Evolutionary conservation across 2,888 invertebrate genomes (phyloP), one percentile per base, ranked within the genome.

Genomic region (Tortricodes alternella): DNA sequence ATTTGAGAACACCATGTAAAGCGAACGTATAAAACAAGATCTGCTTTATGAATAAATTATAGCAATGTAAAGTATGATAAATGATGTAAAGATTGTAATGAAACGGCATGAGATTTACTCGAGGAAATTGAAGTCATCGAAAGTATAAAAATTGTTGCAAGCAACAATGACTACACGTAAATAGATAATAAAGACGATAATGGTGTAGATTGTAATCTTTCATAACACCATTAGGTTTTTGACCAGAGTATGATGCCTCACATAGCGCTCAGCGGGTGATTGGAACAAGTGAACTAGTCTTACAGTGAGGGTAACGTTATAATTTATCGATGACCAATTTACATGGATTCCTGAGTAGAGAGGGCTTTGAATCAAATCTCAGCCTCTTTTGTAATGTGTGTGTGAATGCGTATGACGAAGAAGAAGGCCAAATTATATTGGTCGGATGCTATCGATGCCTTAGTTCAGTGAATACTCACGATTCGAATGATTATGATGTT

Each of bases 61-160:
- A 73, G 83, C 83, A 84, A 83, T 87, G 86, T 88, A 85, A 88
- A 88, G 80, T 88, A 88, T 90, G 89, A 90, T 89, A 85, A 89
- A 90, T 79, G 88, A 87, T 86, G 81, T 85, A 79, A 80, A 79
- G 76, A 80, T 83, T 78, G 82, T 88, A 89, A 89, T 88, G 85
- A 82, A 86, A 84, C 82, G 77, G 78, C 78, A 78, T 80, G 82
- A 77, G 78, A 74, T 72, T 72, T 80, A 85, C 81, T 81, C 70
- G 71, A 68, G 67, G 71, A 68, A 68, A 69, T 68, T 53, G 61
- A 77, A 71, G 76, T 74, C 62, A 32, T 44, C 44, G 52, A 50
- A 59, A 44, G 32, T 48, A 16, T 63, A 59, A 53, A 71, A 68
- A 67, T 27, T 53, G 41, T 49, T 41, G 41, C 60, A 65, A 35